Evolutionary conservation across 23 tunicate genomes (phyloP).

Genomic region (Halocynthia roretzi): DNA sequence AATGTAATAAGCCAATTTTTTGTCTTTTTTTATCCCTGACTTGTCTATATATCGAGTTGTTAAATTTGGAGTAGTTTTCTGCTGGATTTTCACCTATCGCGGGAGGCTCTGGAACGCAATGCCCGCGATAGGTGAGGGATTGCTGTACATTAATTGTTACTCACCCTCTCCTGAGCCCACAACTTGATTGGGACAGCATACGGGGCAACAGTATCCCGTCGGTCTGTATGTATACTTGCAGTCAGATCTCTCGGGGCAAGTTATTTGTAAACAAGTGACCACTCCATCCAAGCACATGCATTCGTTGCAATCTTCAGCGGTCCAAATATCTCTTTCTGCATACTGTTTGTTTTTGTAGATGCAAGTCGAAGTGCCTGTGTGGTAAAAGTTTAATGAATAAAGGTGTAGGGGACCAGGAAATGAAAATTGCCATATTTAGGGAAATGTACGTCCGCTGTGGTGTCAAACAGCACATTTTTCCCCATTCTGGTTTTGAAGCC

Average conservation of each 20-base stretch:
- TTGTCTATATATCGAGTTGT: too few species aligned
- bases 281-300: slow-evolving; percentile 55
- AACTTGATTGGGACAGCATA: slow-evolving; percentile 68
- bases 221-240: slow-evolving; percentile 68
- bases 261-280: slow-evolving; percentile 37
- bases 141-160: too few species aligned
- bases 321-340: slow-evolving; percentile 60
- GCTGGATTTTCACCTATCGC: too few species aligned
- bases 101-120: too few species aligned
- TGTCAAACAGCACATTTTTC: slow-evolving; percentile 4
- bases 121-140: too few species aligned
- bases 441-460: neutral
- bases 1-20: too few species aligned
- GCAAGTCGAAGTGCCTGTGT: slow-evolving; percentile 57
- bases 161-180: neutral
- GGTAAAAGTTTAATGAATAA: neutral
- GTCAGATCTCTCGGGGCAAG: slow-evolving; percentile 37
- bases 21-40: too few species aligned
- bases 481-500: neutral
- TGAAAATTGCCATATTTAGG: neutral
- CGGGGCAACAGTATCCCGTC: slow-evolving; percentile 61
- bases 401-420: too few species aligned
- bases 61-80: too few species aligned
- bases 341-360: slow-evolving; percentile 32
- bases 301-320: slow-evolving; percentile 44